Base-by-base conservation (phyloP, 2,797 vertebrate species). In the Cetoscarus ocellatus region DNA sequence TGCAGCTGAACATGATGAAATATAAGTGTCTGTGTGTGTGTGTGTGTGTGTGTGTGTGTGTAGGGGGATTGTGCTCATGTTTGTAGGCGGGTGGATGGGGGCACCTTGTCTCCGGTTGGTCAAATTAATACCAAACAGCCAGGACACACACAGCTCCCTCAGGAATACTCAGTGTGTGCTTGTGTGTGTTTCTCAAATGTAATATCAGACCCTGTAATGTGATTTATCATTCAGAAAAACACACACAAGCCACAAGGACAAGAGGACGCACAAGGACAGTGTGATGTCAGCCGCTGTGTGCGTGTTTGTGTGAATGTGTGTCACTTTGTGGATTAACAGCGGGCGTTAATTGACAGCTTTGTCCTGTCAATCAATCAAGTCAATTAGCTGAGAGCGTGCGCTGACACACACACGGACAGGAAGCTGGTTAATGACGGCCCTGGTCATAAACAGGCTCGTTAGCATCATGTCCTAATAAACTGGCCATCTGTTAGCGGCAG, bases 221-320 rank as follows among this genome's bases (percentile, higher is more conserved):
- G 58, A 88, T 89, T 83, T 72, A 84, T 77, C 34, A 54, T 75
- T 62, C 54, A 51, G 60, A 77, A 9, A 79, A 68, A 74, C 39
- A 76, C 67, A 73, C 57, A 71, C 15, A 34, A 49, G 47, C 75
- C 18, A 34, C 50, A 17, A 71, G 51, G 34, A 62, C 51, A 38
- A 17, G 40, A 62, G 56, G 54, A 78, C 54, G 67, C 49, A 68
- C 76, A 69, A 78, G 76, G 82, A 75, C 82, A 79, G 3, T 6
- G 64, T 83, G 77, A 79, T 80, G 75, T 86, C 76, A 82, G 65
- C 35, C 18, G 8, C 1, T 10, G 13, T 48, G 48, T 56, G 55
- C 36, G 1, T 49, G 27, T 38, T 11, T 17, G 52, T 61, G 49
- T 49, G 54, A 27, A 27, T n/a, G 39, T 44, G 43, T 54, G 59